Evolutionary conservation across 2,797 vertebrate species (phyloP), one percentile per base, ranked within the genome.

Genomic region (Lophura swinhoii): DNA sequence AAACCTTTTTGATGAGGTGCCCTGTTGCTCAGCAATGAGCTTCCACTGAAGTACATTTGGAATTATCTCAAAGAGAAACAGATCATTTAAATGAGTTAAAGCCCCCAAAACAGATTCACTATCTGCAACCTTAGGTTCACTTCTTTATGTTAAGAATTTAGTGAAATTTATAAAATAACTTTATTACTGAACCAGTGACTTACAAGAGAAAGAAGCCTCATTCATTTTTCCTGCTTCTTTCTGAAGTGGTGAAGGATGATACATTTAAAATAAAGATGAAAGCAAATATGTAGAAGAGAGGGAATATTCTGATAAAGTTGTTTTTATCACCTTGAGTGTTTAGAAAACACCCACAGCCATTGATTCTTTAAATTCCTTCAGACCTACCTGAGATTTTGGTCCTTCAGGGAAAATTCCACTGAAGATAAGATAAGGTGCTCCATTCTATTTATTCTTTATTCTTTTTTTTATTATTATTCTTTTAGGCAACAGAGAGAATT

Each of bases 51-150:
- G 94, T 70, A 94, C 93, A 87, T 94, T 83, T 88, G 91, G 95
- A 97, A 94, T 90, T 88, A 85, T 90, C 93, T 95, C 95, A 96
- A 95, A 96, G 87, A 91, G 93, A 94, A 97, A 92, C 3, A 4
- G 94, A 96, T 91, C 90, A 96, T 95, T 96, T 95, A 96, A 97
- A 95, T 87, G 64, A 94, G 68, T 90, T 88, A 97, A 94, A 96
- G 84, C 74, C 91, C 89, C 85, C 76, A 14, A 84, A 95, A 86
- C 87, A 96, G 91, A 96, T 94, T 74, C 6, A 35, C 83, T 82
- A 88, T 92, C 92, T 93, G 53, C 84, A 80, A 77, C 64, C 35
- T 70, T 55, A 28, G 12, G 11, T 77, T 89, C 70, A 60, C 79
- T 87, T 84, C 28, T 91, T 79, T 74, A 62, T 55, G 85, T 74